These are phyloP conservation scores for Xiphias gladius DNA, from an alignment of 2,113 vertebrate species.

Conservation along the genomic window DNA sequence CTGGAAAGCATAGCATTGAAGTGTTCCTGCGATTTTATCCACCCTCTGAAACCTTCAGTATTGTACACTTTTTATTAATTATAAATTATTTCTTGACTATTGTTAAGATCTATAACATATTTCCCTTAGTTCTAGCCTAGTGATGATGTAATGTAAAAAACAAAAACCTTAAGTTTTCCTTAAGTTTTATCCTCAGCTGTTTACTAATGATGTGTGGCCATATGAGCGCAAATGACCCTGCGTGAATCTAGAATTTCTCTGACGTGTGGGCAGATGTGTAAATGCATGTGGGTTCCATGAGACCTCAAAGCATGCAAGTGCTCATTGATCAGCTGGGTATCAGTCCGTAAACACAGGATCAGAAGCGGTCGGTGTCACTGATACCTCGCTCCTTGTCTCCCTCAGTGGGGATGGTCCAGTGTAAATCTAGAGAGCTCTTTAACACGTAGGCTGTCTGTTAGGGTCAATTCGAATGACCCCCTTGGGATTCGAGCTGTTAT, in stretches of 20 bases:
- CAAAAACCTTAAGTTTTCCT: too few species aligned
- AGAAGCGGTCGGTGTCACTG: conserved; percentile 50
- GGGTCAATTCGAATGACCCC: conserved; percentile 54
- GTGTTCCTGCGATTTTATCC: too few species aligned
- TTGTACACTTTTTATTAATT: too few species aligned
- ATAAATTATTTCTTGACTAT: background rate
- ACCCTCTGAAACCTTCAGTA: too few species aligned
- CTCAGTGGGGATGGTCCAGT: conserved; percentile 9
- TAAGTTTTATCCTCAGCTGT: background rate
- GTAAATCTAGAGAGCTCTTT: conserved; percentile 57
- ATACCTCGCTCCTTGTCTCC: conserved; percentile 21
- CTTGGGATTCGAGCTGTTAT: conserved; percentile 34
- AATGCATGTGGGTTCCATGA: background rate
- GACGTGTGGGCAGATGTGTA: background rate
- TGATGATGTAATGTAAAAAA: too few species aligned
- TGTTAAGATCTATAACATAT: background rate
- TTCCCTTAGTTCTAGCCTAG: too few species aligned
- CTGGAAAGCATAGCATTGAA: too few species aligned
- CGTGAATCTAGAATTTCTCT: background rate
- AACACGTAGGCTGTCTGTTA: conserved; percentile 48
- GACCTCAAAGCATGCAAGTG: background rate
- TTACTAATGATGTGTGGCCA: background rate
- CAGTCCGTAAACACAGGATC: conserved; percentile 47
- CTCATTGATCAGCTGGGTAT: conserved; percentile 39
- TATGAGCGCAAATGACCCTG: background rate